Conservation (phyloP, 2,888 invertebrate genomes). For the Tinea trinotella region DNA sequence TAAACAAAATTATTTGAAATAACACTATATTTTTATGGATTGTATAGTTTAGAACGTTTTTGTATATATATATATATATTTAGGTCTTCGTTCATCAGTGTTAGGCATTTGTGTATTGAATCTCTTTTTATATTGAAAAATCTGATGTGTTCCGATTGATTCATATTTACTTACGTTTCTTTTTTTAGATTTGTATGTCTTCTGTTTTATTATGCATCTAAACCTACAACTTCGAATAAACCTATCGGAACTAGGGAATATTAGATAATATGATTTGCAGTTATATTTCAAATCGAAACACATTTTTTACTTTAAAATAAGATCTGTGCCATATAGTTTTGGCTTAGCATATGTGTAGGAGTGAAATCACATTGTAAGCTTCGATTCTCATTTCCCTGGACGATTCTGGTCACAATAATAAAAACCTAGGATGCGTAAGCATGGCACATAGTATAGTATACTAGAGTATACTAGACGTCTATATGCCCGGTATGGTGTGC, state of each 20-base stretch:
- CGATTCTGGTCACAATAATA: no score
- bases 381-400: no score
- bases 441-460: no score
- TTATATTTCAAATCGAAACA: not conserved
- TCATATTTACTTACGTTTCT: no score
- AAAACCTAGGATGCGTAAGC: no score
- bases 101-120: slow-evolving; percentile 53
- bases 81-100: slow-evolving; percentile 64
- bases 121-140: slow-evolving; percentile 48
- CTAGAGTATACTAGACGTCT: no score
- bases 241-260: not conserved
- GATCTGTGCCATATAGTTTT: slow-evolving; percentile 69
- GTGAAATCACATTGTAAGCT: no score
- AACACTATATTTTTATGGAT: slow-evolving; percentile 27
- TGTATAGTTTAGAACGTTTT: slow-evolving; percentile 60
- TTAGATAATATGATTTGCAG: not conserved
- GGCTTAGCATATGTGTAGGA: slow-evolving; percentile 50
- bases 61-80: slow-evolving; percentile 69
- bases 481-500: no score
- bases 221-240: slow-evolving; percentile 6
- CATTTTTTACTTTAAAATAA: slow-evolving; percentile 27
- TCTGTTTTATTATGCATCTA: not conserved
- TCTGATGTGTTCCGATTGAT: slow-evolving; percentile 32
- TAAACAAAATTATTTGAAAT: slow-evolving; percentile 2
- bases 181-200: not conserved